phyloP scores from a whole-genome alignment of 2,888 invertebrate species.

The Drosophila demipolita region DNA sequence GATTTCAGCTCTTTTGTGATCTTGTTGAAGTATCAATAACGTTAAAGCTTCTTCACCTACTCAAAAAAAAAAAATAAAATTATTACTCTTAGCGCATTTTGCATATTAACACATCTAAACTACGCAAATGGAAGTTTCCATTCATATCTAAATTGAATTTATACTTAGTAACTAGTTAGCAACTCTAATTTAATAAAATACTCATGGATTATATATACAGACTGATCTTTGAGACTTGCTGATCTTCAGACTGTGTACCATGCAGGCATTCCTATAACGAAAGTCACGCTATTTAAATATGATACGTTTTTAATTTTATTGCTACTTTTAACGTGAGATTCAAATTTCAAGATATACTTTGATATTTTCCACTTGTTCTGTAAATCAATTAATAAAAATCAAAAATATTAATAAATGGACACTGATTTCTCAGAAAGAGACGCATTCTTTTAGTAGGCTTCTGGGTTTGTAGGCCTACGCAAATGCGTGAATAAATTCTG shows the following conservation, averaged over 20 bases:
- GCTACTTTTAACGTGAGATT: constrained; percentile 14
- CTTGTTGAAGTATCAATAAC: constrained; percentile 6
- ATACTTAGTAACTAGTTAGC: constrained; percentile 24
- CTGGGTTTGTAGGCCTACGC: constrained; percentile 81
- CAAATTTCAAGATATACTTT: constrained; percentile 33
- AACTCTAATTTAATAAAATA: constrained; percentile 28
- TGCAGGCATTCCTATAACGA: constrained; percentile 4
- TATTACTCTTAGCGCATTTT: constrained; percentile 19
- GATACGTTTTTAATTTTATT: constrained; percentile 12
- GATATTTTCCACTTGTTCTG: background rate
- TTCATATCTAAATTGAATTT: background rate
- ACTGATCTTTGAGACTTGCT: constrained; percentile 16
- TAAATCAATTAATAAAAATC: constrained; percentile 23
- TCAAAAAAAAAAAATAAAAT: background rate
- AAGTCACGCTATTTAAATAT: constrained; percentile 38
- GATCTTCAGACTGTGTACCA: constrained; percentile 1
- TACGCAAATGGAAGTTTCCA: constrained; percentile 28
- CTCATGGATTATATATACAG: constrained; percentile 9
- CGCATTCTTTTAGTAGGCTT: constrained; percentile 68
- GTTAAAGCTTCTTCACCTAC: constrained; percentile 11
- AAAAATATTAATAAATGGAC: background rate
- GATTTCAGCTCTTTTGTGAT: background rate
- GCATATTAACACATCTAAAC: constrained; percentile 1
- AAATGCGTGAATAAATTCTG: constrained; percentile 64
- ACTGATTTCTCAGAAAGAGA: constrained; percentile 31